Percentiles rank a stretch among this genome's conserved stretches.
Conservation (phyloP, 2,113 vertebrate species). For the Pterocles gutturalis region DNA sequence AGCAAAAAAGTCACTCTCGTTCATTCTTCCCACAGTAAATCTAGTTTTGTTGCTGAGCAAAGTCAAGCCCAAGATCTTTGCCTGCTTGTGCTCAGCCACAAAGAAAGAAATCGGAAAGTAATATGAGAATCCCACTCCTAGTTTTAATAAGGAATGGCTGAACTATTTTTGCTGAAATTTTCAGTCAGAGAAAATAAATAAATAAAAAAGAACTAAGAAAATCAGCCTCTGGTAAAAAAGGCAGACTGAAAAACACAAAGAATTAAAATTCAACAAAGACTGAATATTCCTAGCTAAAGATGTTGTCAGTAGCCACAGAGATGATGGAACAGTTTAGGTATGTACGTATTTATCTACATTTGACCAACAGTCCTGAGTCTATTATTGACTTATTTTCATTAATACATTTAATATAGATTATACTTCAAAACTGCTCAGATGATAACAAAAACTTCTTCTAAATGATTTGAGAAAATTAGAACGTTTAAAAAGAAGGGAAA, state of each 20-base stretch:
- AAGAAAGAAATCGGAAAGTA: not conserved
- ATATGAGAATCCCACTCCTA: not conserved
- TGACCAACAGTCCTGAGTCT: not conserved
- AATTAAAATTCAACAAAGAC: not conserved
- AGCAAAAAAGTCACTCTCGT: not conserved
- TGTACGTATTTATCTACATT: accelerated
- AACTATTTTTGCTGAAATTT: not conserved
- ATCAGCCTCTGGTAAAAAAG: not conserved
- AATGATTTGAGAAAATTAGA: not conserved
- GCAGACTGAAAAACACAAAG: not conserved
- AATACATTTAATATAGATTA: not conserved
- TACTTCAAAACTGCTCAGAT: not conserved
- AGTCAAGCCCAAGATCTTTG: not conserved
- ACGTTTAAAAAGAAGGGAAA: not conserved
- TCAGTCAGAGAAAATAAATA: not conserved
- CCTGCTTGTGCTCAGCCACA: not conserved
- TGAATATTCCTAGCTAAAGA: not conserved
- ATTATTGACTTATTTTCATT: not conserved
- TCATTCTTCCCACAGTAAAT: not conserved
- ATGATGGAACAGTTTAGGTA: not conserved
- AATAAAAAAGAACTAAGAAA: not conserved
- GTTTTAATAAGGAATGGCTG: not conserved
- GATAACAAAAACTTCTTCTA: not conserved
- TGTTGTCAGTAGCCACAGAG: not conserved
- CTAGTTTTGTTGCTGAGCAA: not conserved